phyloP scores from a whole-genome alignment of 2,797 vertebrate genomes.

The Phataginus tricuspis region DNA sequence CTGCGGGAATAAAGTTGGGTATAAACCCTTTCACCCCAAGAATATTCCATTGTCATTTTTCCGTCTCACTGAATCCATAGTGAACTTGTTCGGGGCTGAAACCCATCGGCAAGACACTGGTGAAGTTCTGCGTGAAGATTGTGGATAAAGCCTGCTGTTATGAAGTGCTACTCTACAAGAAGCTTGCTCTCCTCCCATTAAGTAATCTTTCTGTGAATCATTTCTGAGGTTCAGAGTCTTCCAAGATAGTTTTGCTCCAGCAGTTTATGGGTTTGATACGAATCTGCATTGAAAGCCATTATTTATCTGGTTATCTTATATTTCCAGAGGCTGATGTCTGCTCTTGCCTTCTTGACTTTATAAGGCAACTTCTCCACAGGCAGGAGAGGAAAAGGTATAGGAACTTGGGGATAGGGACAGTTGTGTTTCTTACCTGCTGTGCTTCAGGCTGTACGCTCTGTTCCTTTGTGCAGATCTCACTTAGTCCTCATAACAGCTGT shows the following conservation, averaged over 20 bases:
- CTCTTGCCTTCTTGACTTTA: slow-evolving; percentile 2
- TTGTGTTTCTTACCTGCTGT: background rate
- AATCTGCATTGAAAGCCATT: background rate
- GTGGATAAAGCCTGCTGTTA: background rate
- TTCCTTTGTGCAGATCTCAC: background rate
- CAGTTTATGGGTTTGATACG: background rate
- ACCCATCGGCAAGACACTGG: too few relatives aligned
- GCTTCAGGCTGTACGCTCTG: background rate
- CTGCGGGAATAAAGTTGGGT: too few relatives aligned
- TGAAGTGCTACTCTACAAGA: background rate
- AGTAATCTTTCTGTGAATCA: background rate
- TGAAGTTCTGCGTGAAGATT: background rate
- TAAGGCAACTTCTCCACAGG: background rate
- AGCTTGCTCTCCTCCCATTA: background rate
- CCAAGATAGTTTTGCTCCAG: background rate
- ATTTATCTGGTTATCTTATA: background rate
- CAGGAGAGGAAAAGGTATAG: background rate
- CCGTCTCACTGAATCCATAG: too few relatives aligned
- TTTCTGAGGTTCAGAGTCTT: background rate
- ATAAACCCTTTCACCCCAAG: too few relatives aligned
- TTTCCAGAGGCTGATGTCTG: background rate
- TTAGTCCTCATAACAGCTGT: background rate
- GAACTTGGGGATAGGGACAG: too few relatives aligned
- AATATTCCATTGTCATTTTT: too few relatives aligned
- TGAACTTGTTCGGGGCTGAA: too few relatives aligned